Percentiles rank a stretch among this genome's conserved stretches.
These are phyloP conservation scores for Platyscapa corneri DNA, from an alignment of 1,140 invertebrate species.

Conservation along the genomic window DNA sequence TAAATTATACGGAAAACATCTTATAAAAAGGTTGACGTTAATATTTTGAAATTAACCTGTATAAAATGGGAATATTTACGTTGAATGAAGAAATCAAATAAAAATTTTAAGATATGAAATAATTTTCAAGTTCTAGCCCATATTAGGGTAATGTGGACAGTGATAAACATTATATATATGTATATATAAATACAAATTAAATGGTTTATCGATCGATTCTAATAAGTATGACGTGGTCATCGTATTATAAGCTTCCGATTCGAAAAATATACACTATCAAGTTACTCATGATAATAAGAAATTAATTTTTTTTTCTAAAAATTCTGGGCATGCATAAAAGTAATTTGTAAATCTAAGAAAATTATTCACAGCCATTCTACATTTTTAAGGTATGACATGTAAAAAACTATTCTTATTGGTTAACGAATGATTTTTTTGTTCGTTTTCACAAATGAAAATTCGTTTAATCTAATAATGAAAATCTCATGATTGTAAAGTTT, in stretches of 20 bases:
- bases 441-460: background rate
- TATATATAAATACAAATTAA: background rate
- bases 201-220: constrained; percentile 7
- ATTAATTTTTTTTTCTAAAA: constrained; percentile 6
- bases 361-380: background rate
- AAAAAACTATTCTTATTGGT: background rate
- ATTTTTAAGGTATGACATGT: constrained; percentile 6
- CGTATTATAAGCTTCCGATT: background rate
- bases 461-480: background rate
- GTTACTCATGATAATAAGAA: constrained; percentile 47
- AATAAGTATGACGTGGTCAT: constrained; percentile 22
- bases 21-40: too few species aligned
- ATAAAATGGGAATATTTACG: too few species aligned
- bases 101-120: background rate
- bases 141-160: background rate
- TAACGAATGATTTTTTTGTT: background rate
- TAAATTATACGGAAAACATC: too few species aligned
- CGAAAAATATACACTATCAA: background rate
- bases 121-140: background rate
- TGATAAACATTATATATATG: too few species aligned
- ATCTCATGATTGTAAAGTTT: background rate
- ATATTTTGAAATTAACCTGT: too few species aligned
- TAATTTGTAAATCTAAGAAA: too few species aligned
- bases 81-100: background rate
- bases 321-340: background rate